Conservation (phyloP, 2,113 vertebrate genomes). For the Chionis minor region DNA sequence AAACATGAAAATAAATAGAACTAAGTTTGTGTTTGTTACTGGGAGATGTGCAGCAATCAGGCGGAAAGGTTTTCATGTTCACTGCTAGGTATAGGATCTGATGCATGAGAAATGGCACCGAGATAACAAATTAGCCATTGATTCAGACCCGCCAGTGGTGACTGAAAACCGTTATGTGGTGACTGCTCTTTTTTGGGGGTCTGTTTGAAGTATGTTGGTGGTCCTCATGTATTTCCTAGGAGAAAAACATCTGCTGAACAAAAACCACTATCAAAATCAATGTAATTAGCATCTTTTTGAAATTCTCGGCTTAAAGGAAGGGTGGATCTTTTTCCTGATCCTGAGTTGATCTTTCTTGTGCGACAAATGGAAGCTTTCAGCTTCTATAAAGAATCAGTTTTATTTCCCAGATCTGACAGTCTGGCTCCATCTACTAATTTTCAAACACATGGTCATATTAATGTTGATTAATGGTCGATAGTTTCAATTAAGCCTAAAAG, state of each 20-base stretch:
- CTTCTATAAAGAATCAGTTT: not conserved
- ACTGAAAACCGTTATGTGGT: slow-evolving; percentile 40
- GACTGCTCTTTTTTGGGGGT: not conserved
- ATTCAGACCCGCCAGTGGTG: not conserved
- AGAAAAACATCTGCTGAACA: slow-evolving; percentile 50
- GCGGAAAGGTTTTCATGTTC: slow-evolving; percentile 1
- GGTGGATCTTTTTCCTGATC: not conserved
- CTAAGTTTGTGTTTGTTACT: not conserved
- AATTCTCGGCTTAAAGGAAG: not conserved
- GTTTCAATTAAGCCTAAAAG: not conserved
- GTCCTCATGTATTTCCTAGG: slow-evolving; percentile 17
- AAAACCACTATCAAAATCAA: slow-evolving; percentile 25
- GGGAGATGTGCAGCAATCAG: not conserved
- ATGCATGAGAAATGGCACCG: slow-evolving; percentile 22
- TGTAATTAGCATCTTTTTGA: slow-evolving; percentile 27
- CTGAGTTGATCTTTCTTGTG: not conserved
- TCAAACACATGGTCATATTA: not conserved
- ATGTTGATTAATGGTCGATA: not conserved
- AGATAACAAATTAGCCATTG: slow-evolving; percentile 38
- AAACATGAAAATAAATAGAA: slow-evolving; percentile 3
- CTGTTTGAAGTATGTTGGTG: slow-evolving; percentile 56
- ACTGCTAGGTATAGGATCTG: not conserved
- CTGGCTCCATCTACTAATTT: not conserved
- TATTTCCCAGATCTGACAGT: not conserved
- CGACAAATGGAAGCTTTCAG: not conserved